phyloP scores from a whole-genome alignment of 1,140 invertebrate species.

The Arctopsyche grandis region DNA sequence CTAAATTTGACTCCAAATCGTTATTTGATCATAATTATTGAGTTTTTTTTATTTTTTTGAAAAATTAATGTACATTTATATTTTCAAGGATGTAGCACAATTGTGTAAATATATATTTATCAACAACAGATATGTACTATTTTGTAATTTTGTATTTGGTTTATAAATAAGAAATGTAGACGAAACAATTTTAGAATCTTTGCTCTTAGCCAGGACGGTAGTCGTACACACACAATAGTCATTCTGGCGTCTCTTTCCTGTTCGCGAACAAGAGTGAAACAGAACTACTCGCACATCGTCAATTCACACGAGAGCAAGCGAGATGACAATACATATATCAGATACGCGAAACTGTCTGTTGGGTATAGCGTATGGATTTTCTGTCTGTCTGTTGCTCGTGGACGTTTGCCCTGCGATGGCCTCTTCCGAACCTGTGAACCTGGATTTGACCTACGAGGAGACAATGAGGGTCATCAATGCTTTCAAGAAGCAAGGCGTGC shows the following conservation, averaged over 20 bases:
- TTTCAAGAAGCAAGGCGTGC: conserved; percentile 37
- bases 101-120: no score
- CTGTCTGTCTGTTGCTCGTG: not conserved
- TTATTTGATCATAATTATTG: no score
- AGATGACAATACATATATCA: not conserved
- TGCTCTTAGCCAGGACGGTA: not conserved
- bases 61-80: no score
- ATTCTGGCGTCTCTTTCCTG: not conserved
- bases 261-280: no score
- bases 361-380: conserved; percentile 5
- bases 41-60: no score
- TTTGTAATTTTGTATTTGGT: no score
- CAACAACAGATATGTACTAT: no score
- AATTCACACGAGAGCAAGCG: not conserved
- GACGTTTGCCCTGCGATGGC: not conserved
- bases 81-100: no score
- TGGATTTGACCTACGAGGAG: conserved; percentile 50
- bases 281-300: not conserved
- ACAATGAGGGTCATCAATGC: conserved; percentile 40
- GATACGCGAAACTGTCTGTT: not conserved
- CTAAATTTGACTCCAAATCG: no score
- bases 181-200: not conserved
- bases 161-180: no score
- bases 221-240: not conserved
- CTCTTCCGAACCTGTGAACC: not conserved